Evolutionary conservation across 2,888 invertebrate genomes (phyloP), one percentile per base, ranked within the genome.

Genomic region (Caenorhabditis sp.): DNA sequence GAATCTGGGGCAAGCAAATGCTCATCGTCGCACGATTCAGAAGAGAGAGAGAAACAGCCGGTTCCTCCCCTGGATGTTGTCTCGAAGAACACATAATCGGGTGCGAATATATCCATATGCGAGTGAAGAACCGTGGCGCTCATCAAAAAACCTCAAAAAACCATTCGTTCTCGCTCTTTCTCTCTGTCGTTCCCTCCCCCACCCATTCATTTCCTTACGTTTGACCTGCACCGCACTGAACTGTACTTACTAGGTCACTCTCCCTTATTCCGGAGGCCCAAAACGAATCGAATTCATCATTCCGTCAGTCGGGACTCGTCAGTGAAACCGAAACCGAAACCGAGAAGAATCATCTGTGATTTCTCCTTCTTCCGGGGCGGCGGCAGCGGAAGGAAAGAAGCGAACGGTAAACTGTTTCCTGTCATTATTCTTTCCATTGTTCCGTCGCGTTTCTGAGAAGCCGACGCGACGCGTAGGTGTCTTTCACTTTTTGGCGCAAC

Each of bases 201-300:
- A 32, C 37, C 47, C 55, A 70, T 70, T 64, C 69, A 69, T 64
- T 69, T 58, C 56, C 70, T 78, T 70, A 64, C 71, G 70, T 79
- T 71, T 79, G 79, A 79, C 79, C 79, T 71, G 71, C 65, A 40
- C 40, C 40, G 40, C 40, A 70, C 65, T 56, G 70, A 67, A 65
- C 69, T 65, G 70, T 71, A 70, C 65, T 79, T 76, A 67, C 67
- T 67, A 61, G 67, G 61, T 76, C 74, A 74, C 44, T 65, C 72
- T 65, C 61, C 64, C 61, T 61, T 37, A 50, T 64, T 72, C 56
- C 56, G 50, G 64, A 47, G 44, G 55, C 71, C 37, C 35, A 20
- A 9, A n/a, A n/a, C n/a, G n/a, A n/a, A n/a, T 8, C 40, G 47
- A 47, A 72, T 72, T 64, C 72, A 72, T 72, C 72, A 64, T 64